phyloP scores from a whole-genome alignment of 2,113 vertebrate genomes.

The Perca flavescens region DNA sequence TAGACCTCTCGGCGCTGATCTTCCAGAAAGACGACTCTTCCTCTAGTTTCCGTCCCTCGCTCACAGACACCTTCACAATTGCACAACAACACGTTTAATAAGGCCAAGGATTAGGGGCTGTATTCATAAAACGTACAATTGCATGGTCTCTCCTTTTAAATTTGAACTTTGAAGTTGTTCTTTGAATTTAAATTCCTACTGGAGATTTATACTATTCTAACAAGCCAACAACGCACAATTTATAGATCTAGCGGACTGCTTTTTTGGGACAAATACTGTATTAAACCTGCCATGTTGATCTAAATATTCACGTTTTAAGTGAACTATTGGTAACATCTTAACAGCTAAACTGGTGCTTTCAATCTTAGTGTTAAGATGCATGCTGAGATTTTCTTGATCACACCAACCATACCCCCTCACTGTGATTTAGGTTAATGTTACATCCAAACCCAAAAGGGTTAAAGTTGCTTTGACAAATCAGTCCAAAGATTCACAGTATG shows the following conservation, averaged over 20 bases:
- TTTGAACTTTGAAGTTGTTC: too few species aligned
- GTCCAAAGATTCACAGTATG: too few species aligned
- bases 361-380: background rate
- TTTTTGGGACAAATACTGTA: background rate
- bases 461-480: too few species aligned
- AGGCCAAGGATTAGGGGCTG: background rate
- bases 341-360: background rate
- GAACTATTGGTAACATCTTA: background rate
- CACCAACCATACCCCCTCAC: too few species aligned
- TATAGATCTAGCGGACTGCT: background rate
- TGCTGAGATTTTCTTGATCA: too few species aligned
- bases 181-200: background rate
- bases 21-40: constrained; percentile 97
- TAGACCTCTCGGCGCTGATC: constrained; percentile 93
- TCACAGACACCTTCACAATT: constrained; percentile 74
- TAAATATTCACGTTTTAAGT: background rate
- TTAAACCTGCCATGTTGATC: background rate
- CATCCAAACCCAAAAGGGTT: too few species aligned
- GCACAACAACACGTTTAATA: background rate
- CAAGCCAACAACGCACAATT: background rate
- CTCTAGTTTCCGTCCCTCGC: constrained; percentile 87
- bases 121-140: background rate
- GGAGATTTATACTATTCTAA: background rate
- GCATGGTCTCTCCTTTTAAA: too few species aligned
- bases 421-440: too few species aligned